A percentile compares a stretch with the other conserved stretches of the same genome.
Evolutionary conservation across 2,797 vertebrate genomes (phyloP).

Genomic region (Pseudocheirus occidentalis): DNA sequence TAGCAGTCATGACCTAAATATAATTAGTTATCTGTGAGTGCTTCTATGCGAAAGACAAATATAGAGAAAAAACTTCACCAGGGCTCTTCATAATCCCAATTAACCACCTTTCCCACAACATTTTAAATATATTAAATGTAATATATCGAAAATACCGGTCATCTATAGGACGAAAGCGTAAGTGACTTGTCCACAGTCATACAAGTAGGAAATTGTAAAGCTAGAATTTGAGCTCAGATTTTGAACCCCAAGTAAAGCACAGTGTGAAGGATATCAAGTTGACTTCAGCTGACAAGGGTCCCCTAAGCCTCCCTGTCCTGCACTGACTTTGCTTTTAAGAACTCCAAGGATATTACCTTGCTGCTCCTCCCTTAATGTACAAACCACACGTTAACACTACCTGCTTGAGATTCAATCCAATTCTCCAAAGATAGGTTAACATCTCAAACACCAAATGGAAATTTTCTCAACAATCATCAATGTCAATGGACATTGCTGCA

Average conservation of each 20-base stretch:
- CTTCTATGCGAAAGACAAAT: background rate
- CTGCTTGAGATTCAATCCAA: background rate
- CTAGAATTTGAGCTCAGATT: background rate
- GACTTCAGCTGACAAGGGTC: background rate
- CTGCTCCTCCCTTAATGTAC: background rate
- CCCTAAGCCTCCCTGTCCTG: constrained; percentile 2
- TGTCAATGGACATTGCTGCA: constrained; percentile 3
- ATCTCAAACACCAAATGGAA: background rate
- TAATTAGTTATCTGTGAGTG: background rate
- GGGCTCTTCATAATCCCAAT: background rate
- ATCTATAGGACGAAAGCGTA: background rate
- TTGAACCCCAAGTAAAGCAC: background rate
- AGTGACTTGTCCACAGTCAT: background rate
- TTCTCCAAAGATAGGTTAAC: background rate
- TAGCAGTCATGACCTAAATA: background rate
- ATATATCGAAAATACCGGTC: background rate
- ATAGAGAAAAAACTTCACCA: background rate
- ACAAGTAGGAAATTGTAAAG: background rate
- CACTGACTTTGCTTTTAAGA: constrained; percentile 29
- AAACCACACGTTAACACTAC: background rate
- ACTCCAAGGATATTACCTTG: background rate
- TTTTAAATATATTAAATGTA: background rate
- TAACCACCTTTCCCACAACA: background rate
- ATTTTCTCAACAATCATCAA: background rate
- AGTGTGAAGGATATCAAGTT: background rate